Conservation (phyloP, 1,140 invertebrate genomes). For the Aphelenchoides fujianensis region DNA sequence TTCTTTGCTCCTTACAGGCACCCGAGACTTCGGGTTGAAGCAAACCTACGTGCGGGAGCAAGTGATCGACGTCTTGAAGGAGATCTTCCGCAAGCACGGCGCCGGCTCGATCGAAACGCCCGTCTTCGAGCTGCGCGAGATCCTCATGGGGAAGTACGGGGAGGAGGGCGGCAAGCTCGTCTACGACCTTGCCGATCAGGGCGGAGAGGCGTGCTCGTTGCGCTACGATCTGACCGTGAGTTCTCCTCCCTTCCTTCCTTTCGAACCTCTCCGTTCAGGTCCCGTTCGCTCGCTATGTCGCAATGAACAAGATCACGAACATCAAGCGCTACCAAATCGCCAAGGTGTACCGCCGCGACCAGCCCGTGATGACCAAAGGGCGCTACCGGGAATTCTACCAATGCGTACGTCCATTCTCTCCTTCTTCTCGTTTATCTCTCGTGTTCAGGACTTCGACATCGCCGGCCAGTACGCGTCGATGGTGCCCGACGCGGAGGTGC, state of each 20-base stretch:
- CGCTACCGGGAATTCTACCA: slow-evolving; percentile 98
- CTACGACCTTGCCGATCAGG: slow-evolving; percentile 96
- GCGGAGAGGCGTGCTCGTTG: slow-evolving; percentile 76
- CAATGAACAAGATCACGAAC: slow-evolving; percentile 91
- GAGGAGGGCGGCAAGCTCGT: slow-evolving; percentile 98
- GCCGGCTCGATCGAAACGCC: slow-evolving; percentile 98
- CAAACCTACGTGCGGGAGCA: slow-evolving; percentile 87
- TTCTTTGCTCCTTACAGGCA: slow-evolving; percentile 81
- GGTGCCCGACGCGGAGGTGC: slow-evolving; percentile 93
- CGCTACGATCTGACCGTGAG: slow-evolving; percentile 68
- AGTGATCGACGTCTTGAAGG: slow-evolving; percentile 82
- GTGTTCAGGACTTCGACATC: slow-evolving; percentile 94
- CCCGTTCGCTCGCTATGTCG: slow-evolving; percentile 92
- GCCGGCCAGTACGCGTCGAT: slow-evolving; percentile 92
- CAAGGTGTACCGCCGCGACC: slow-evolving; percentile 89
- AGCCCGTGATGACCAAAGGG: slow-evolving; percentile 91
- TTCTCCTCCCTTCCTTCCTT: slow-evolving; percentile 27
- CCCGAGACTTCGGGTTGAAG: slow-evolving; percentile 85
- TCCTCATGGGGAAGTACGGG: slow-evolving; percentile 96
- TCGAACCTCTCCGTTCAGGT: slow-evolving; percentile 82
- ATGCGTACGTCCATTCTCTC: slow-evolving; percentile 76
- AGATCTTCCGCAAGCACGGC: slow-evolving; percentile 93
- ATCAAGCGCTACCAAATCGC: slow-evolving; percentile 75
- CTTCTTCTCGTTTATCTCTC: slow-evolving; percentile 12
- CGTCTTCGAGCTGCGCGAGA: slow-evolving; percentile 95